These are phyloP conservation scores for Piliocolobus tephrosceles DNA, from an alignment of 2,113 vertebrate genomes.

Conservation along the genomic window DNA sequence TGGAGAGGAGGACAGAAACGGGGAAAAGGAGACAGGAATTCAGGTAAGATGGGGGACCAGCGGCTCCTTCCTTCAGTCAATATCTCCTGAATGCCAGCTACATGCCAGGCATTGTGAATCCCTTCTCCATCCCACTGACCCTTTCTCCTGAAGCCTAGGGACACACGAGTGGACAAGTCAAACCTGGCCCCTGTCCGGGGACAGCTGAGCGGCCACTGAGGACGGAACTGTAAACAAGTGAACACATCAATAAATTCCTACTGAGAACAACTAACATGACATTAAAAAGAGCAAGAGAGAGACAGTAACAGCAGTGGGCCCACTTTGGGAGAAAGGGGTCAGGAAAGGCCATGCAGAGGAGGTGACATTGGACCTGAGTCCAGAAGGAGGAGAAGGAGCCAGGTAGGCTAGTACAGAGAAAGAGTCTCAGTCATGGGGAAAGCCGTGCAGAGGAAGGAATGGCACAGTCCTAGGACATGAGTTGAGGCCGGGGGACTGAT, in stretches of 20 bases:
- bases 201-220: neutral
- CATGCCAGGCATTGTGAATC: neutral
- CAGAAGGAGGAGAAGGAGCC: neutral
- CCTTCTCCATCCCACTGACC: neutral
- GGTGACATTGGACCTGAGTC: neutral
- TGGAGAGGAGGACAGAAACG: neutral
- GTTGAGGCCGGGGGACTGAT: neutral
- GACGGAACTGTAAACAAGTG: neutral
- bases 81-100: too few species aligned
- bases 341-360: neutral
- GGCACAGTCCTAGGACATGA: rapidly evolving
- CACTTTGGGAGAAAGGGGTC: neutral
- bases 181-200: neutral
- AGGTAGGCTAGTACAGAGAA: neutral
- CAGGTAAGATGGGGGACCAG: neutral
- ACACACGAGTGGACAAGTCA: neutral
- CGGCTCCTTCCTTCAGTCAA: neutral
- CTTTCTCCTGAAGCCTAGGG: neutral
- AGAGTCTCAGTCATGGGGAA: too few species aligned
- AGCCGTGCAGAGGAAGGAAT: neutral
- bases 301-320: neutral
- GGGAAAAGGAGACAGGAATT: neutral
- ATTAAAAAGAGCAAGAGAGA: neutral
- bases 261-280: neutral
- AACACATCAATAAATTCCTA: neutral